Base-by-base conservation (phyloP, 2,797 vertebrate genomes). In the Fundulus diaphanus region DNA sequence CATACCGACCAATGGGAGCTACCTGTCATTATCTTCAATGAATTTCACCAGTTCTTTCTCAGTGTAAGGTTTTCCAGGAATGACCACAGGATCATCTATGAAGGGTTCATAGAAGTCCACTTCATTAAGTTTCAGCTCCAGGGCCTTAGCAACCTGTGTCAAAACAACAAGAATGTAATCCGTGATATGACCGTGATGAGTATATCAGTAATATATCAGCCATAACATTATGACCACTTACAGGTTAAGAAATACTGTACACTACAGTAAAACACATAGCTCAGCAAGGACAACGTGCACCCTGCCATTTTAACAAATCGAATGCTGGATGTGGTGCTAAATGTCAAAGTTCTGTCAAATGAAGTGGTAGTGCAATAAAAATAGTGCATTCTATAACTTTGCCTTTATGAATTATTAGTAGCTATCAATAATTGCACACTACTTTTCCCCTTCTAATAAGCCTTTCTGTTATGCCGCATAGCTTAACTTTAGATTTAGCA, bases 31-130 rank as follows among this genome's bases (percentile, higher is more conserved):
- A 54, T 94, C 90, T 78, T 97, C 95, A 82, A 98, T 95, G 54
- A 96, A 98, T 27, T 85, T 92, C 80, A 97, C 96, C 52, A 98
- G 95, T 85, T 97, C 96, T 2, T 97, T 94, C 84, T 97, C 95
- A 1, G 95, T 89, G 88, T 96, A 97, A 85, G 97, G 96, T 74
- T 97, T 97, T 91, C 96, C 96, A 13, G 97, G 97, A 85, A 98
- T 95, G 78, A 96, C 94, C 48, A 96, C 76, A 0, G 97, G 96
- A 40, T 97, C 91, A 1, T 96, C 96, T 77, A 94, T 95, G 91
- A 98, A 98, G 67, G 97, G 96, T 80, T 98, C 96, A 0, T 98
- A 98, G 90, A 97, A 97, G 84, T 98, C 97, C 0, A 98, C 96
- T 84, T 98, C 96, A 6, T 98, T 97, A 37, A 97, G 72, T 90